phyloP scores from a whole-genome alignment of 2,888 invertebrate species.

The Endotricha flammealis region DNA sequence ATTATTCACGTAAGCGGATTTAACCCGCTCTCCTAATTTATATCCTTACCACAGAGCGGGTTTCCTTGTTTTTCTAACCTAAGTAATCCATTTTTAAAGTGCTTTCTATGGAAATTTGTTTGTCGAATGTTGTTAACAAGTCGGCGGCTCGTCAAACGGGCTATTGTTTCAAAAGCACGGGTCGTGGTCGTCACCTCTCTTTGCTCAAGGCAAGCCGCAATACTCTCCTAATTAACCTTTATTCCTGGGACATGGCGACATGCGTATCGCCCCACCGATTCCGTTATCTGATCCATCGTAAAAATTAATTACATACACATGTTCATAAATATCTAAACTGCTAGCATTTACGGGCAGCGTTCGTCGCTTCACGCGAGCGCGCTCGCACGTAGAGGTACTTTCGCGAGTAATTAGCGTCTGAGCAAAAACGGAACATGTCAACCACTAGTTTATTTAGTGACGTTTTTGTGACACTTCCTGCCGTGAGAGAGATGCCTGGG shows the following conservation, averaged over 20 bases:
- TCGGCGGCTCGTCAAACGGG: conserved; percentile 28
- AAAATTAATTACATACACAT: conserved; percentile 77
- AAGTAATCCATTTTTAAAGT: conserved; percentile 41
- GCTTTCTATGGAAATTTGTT: conserved; percentile 45
- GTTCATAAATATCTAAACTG: conserved; percentile 75
- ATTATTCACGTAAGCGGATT: conserved; percentile 49
- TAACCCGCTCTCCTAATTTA: conserved; percentile 45
- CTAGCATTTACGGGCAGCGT: conserved; percentile 66
- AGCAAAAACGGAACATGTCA: conserved; percentile 67
- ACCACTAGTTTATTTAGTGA: conserved; percentile 68
- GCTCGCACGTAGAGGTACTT: conserved; percentile 52
- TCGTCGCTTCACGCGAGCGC: conserved; percentile 55
- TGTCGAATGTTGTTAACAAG: conserved; percentile 41
- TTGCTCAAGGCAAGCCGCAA: conserved; percentile 32
- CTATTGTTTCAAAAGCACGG: conserved; percentile 37
- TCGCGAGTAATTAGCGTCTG: conserved; percentile 52
- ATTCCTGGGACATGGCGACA: conserved; percentile 50
- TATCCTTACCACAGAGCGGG: conserved; percentile 33
- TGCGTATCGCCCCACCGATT: conserved; percentile 64
- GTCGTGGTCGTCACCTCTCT: conserved; percentile 28
- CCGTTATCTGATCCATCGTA: conserved; percentile 73
- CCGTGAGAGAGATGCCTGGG: conserved; percentile 61
- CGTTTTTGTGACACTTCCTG: conserved; percentile 72
- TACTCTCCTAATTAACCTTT: conserved; percentile 61
- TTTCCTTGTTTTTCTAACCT: conserved; percentile 34